These are phyloP conservation scores for Boleophthalmus pectinirostris DNA, from an alignment of 2,113 vertebrate species.

Conservation along the genomic window DNA sequence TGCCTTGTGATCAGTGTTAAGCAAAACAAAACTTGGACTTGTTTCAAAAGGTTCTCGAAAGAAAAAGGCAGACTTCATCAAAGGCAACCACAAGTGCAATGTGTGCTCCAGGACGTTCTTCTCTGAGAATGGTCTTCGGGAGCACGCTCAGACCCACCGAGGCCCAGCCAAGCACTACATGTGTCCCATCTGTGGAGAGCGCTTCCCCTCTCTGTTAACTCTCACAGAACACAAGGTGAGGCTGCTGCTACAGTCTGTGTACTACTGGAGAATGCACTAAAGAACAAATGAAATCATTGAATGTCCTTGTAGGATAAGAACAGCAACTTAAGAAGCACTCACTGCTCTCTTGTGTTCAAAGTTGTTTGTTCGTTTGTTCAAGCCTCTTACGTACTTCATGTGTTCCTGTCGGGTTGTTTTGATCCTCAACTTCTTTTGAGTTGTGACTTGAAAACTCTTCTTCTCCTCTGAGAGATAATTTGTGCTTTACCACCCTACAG, in stretches of 20 bases:
- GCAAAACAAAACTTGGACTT: not conserved
- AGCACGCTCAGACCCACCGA: constrained; percentile 96
- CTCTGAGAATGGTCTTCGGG: constrained; percentile 93
- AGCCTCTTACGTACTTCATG: constrained; percentile 1
- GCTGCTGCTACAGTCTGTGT: not conserved
- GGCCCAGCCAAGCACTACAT: constrained; percentile 99
- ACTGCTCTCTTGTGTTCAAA: constrained; percentile 10
- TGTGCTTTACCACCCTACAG: constrained; percentile 14
- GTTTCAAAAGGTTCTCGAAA: constrained; percentile 72
- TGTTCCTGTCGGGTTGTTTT: constrained; percentile 26
- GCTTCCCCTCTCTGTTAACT: constrained; percentile 95
- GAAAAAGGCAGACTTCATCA: constrained; percentile 97
- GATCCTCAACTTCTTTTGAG: constrained; percentile 40
- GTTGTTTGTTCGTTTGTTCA: constrained; percentile 1
- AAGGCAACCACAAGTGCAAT: constrained; percentile 98
- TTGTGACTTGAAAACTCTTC: constrained; percentile 28
- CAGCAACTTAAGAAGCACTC: not conserved
- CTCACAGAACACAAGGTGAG: constrained; percentile 95
- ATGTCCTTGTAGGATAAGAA: constrained; percentile 17
- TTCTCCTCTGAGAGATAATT: constrained; percentile 50
- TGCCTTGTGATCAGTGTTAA: not conserved
- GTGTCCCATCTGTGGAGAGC: constrained; percentile 97
- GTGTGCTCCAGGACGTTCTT: constrained; percentile 99
- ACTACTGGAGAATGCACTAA: not conserved
- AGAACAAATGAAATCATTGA: constrained; percentile 12